Percentiles rank a stretch among this genome's conserved stretches.
These are phyloP conservation scores for Rhyzopertha dominica DNA, from an alignment of 1,140 invertebrate species.

Conservation along the genomic window DNA sequence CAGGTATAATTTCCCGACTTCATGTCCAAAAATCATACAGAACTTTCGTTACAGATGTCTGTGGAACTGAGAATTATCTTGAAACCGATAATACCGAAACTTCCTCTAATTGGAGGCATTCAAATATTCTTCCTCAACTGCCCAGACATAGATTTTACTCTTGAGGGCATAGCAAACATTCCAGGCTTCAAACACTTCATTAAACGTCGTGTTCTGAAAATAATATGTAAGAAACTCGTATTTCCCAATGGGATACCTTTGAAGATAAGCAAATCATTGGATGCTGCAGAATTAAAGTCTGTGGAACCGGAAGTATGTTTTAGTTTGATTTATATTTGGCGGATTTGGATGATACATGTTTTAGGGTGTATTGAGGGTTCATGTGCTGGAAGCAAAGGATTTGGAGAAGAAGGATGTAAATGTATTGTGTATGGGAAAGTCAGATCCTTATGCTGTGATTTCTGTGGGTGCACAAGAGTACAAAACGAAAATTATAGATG, in stretches of 20 bases:
- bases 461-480: constrained; percentile 82
- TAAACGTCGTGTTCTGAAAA: constrained; percentile 6
- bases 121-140: constrained; percentile 92
- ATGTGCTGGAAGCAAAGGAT: constrained; percentile 85
- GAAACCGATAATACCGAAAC: constrained; percentile 81
- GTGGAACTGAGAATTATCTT: constrained; percentile 85
- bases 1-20: constrained; percentile 17
- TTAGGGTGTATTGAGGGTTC: constrained; percentile 75
- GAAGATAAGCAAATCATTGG: constrained; percentile 71
- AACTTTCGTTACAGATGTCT: constrained; percentile 58
- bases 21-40: constrained; percentile 2
- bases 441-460: constrained; percentile 87
- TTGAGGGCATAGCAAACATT: constrained; percentile 88
- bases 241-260: constrained; percentile 88
- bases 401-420: constrained; percentile 86
- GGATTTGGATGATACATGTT: constrained; percentile 19
- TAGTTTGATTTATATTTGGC: constrained; percentile 5
- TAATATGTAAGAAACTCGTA: constrained; percentile 74
- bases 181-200: constrained; percentile 73
- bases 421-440: constrained; percentile 95
- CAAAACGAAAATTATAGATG: constrained; percentile 81
- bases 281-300: constrained; percentile 70
- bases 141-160: constrained; percentile 90
- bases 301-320: constrained; percentile 64
- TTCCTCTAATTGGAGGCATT: constrained; percentile 84